Conservation (phyloP, 2,888 invertebrate genomes). For the Lasioglossum marginatum region DNA sequence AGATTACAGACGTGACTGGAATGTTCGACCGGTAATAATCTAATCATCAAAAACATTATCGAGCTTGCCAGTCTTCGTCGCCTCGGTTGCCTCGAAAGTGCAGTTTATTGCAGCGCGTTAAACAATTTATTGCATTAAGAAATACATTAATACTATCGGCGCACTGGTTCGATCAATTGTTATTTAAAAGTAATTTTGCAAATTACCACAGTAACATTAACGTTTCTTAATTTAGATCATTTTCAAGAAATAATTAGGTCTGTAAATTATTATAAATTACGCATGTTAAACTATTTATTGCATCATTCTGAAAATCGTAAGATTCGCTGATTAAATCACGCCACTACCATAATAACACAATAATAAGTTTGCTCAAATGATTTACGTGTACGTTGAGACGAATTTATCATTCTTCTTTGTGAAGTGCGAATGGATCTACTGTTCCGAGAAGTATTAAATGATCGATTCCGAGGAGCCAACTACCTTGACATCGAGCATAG, state of each 20-base stretch:
- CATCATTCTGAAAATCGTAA: not conserved
- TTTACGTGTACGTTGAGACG: not conserved
- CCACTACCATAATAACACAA: not conserved
- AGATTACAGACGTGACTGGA: not conserved
- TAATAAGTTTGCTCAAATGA: not conserved
- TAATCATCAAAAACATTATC: slow-evolving; percentile 26
- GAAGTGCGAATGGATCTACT: not conserved
- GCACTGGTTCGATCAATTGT: too few relatives aligned
- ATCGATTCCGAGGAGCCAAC: not conserved
- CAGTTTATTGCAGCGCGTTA: not conserved
- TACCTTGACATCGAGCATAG: not conserved
- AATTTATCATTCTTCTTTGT: not conserved
- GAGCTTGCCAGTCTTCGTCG: not conserved
- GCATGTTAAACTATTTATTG: too few relatives aligned
- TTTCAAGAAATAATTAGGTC: too few relatives aligned
- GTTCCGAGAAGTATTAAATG: slow-evolving; percentile 9
- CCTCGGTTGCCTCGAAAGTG: not conserved
- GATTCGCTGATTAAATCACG: not conserved
- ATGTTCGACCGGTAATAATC: slow-evolving; percentile 34
- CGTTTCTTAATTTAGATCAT: too few relatives aligned
- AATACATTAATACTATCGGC: too few relatives aligned
- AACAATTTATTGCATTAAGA: not conserved
- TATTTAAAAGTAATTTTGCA: too few relatives aligned
- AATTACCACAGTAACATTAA: too few relatives aligned
- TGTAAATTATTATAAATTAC: too few relatives aligned